Base-by-base conservation (phyloP, 2,113 vertebrate genomes). In the Pungitius pungitius region DNA sequence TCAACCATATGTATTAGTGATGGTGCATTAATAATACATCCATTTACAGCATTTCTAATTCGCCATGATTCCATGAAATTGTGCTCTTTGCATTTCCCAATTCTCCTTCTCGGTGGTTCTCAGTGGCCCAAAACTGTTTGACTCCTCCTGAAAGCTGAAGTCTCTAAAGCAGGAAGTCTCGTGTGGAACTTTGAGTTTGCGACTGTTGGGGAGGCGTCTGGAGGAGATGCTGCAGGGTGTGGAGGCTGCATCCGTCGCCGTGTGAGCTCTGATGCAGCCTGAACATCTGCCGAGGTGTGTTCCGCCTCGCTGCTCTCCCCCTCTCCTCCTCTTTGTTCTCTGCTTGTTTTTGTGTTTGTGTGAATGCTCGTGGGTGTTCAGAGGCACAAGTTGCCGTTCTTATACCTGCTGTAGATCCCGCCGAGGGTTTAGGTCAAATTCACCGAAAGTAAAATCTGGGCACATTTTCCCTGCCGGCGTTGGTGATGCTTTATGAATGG, bases 251-350 rank as follows among this genome's bases (percentile, higher is more conserved):
- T 52, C 35, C 27, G 33, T 54, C 17, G 55, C 9, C 56, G 43
- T 30, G 40, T 22, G 51, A 56, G 51, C 15, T 47, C 8, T n/a
- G 20, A 61, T 39, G 47, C 22, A 69, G 58, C 54, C 26, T 11
- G 54, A 80, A 80, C 73, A 77, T 77, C 73, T 84, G 77, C 52
- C 15, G 26, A 35, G 18, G 35, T 62, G 30, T 63, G 70, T 57
- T 62, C 20, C n/a, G 69, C 37, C 15, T 69, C 12, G 18, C 56
- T 69, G 20, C 65, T 42, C 33, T 76, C 54, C 13, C 24, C 63
- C 62, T 27, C 27, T 68, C 24, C 24, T 52, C 52, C 40, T 68
- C 18, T 79, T 62, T 61, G 47, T 60, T 73, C 37, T 63, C 30
- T 37, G 18, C 8, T 55, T 72, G 72, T 22, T 37, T 17, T 5